Evolutionary conservation across 1,140 invertebrate species (phyloP).

Genomic region (Drosophila ogumai): DNA sequence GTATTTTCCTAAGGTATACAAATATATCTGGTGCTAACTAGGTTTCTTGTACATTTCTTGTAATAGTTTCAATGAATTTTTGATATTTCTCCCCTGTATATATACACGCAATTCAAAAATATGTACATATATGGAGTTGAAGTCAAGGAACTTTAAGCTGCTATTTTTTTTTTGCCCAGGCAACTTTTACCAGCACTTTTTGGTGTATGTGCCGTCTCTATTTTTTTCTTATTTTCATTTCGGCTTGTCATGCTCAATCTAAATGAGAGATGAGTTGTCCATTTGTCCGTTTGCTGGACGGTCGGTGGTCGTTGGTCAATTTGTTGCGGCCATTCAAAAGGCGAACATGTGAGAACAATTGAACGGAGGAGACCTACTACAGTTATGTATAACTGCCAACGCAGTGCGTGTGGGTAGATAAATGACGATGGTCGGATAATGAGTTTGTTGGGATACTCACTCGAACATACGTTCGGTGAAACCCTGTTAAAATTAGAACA

Average conservation of each 20-base stretch:
- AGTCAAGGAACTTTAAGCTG: slow-evolving; percentile 79
- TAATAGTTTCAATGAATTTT: not conserved
- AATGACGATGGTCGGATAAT: slow-evolving; percentile 38
- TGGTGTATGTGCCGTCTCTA: slow-evolving; percentile 6
- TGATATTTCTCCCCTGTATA: not conserved
- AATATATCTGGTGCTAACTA: no score
- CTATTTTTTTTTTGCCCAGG: slow-evolving; percentile 53
- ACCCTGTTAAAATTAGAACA: slow-evolving; percentile 21
- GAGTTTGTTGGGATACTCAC: slow-evolving; percentile 15
- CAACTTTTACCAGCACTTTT: slow-evolving; percentile 63
- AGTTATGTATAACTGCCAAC: slow-evolving; percentile 36
- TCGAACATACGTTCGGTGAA: not conserved
- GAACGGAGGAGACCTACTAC: slow-evolving; percentile 44
- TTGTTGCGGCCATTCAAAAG: slow-evolving; percentile 42
- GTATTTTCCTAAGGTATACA: no score
- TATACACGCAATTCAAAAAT: slow-evolving; percentile 15
- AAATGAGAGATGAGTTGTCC: slow-evolving; percentile 65
- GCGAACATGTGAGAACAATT: slow-evolving; percentile 58
- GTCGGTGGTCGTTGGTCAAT: slow-evolving; percentile 21
- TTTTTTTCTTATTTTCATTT: slow-evolving; percentile 40
- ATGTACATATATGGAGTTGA: slow-evolving; percentile 24
- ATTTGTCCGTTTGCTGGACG: slow-evolving; percentile 30
- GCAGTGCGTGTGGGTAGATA: slow-evolving; percentile 48
- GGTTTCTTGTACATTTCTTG: not conserved
- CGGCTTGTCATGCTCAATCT: slow-evolving; percentile 64